Percentiles rank a stretch among this genome's conserved stretches.
Evolutionary conservation across 1,140 invertebrate species (phyloP).

Genomic region (Halictus rubicundus): DNA sequence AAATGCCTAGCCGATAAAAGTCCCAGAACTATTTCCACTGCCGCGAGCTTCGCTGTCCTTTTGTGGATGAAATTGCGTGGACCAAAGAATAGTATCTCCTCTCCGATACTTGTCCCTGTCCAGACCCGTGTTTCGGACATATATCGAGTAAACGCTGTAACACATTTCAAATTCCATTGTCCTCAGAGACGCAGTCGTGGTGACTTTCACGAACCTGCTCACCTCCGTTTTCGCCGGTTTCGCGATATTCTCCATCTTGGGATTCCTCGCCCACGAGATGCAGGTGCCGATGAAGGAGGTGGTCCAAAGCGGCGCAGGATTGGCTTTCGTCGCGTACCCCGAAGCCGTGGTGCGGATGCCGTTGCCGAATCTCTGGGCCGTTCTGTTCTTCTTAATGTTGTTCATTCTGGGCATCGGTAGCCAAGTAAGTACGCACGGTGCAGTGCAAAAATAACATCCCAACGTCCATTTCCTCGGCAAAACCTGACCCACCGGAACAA

Average conservation of each 20-base stretch:
- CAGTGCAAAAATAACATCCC: no score
- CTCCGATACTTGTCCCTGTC: no score
- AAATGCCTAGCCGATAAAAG: no score
- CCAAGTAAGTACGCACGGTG: conserved; percentile 78
- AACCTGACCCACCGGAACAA: no score
- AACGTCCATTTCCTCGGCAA: no score
- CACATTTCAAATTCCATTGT: conserved; percentile 41
- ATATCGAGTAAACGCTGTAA: no score
- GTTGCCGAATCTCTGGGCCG: conserved; percentile 88
- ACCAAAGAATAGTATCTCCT: no score
- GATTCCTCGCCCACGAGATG: conserved; percentile 87
- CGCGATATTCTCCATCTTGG: conserved; percentile 91
- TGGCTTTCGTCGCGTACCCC: conserved; percentile 91
- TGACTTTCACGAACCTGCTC: conserved; percentile 86
- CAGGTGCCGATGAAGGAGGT: conserved; percentile 83
- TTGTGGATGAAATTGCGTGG: no score
- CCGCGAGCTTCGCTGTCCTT: no score
- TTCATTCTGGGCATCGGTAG: conserved; percentile 89
- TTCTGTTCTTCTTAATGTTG: conserved; percentile 93
- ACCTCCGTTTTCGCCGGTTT: conserved; percentile 88
- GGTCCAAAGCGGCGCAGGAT: conserved; percentile 85
- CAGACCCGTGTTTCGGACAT: no score
- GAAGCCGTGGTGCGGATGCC: conserved; percentile 91
- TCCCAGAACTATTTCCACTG: no score
- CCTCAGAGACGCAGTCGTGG: conserved; percentile 84